Evolutionary conservation across 2,888 invertebrate genomes (phyloP).

Genomic region (Rhabditoides inermis): DNA sequence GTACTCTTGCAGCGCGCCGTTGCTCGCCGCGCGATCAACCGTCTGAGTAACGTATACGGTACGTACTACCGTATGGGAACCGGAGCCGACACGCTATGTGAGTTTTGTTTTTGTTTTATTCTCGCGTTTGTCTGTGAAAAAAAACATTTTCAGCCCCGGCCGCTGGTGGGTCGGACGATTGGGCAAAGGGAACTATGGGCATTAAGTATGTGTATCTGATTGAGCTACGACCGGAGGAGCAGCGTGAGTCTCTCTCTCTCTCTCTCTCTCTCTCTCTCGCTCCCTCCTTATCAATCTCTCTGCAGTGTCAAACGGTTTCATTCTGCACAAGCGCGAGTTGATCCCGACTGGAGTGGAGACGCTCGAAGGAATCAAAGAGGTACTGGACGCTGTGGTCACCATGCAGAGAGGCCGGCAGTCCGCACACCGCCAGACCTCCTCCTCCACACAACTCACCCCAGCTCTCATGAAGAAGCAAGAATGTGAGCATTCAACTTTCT

Average conservation of each 20-base stretch:
- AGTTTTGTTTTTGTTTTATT: constrained; percentile 2
- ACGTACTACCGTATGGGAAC: constrained; percentile 47
- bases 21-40: constrained; percentile 34
- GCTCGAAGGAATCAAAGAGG: constrained; percentile 47
- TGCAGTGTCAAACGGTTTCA: constrained; percentile 50
- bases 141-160: constrained; percentile 31
- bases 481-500: neutral
- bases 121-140: neutral
- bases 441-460: neutral
- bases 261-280: neutral
- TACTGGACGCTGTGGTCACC: too few species aligned
- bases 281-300: neutral
- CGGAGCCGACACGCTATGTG: constrained; percentile 47
- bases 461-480: too few species aligned
- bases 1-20: constrained; percentile 23
- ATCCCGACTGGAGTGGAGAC: constrained; percentile 50
- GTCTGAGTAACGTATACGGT: constrained; percentile 38
- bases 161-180: constrained; percentile 49
- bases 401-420: too few species aligned
- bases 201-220: constrained; percentile 50
- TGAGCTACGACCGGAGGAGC: constrained; percentile 44
- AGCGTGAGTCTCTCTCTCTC: constrained; percentile 23
- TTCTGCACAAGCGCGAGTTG: constrained; percentile 46
- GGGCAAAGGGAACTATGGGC: constrained; percentile 47
- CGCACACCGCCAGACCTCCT: neutral